Base-by-base conservation (phyloP, 2,797 vertebrate species). In the Poeciliopsis presidionis region DNA sequence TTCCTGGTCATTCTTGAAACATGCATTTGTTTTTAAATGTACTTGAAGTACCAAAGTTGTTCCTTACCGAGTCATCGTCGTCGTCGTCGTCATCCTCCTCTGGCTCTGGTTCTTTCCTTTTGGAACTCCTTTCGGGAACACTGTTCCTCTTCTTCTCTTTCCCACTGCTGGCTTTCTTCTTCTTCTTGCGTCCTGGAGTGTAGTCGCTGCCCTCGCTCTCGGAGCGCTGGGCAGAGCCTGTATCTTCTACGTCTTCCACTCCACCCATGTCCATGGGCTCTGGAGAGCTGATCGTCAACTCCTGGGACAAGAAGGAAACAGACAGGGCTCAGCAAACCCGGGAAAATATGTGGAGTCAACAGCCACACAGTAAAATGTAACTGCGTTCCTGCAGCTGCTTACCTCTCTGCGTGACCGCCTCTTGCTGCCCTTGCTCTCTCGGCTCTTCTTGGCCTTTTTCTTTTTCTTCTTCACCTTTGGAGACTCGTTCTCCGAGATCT, bases 381-480 rank as follows among this genome's bases (percentile, higher is more conserved):
- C 63, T 11, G 36, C 7, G 4, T 67, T 41, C 1, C 43, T 14
- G 30, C 16, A 9, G 30, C 39, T 18, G 2, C 39, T 77, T 67
- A 99, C 98, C 97, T 99, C 98, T 91, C 98, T 97, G 82, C 97
- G 97, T 28, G 97, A 97, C 84, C 98, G 96, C 90, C 97, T 96
- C 92, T 99, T 99, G 91, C 97, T 97, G 80, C 97, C 95, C 90
- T 99, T 99, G 84, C 97, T 97, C 91, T 99, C 98, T 63, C 96
- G 95, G 81, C 96, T 96, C 92, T 99, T 99, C 94, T 99, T 99
- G 67, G 98, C 97, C 79, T 99, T 99, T 82, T 99, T 99, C 92
- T 99, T 99, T 93, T 99, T 99, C 93, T 99, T 99, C 90, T 98
- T 99, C 90, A 99, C 97, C 92, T 99, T 99, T 14, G 97, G 98